Evolutionary conservation across 2,888 invertebrate species (phyloP), one percentile per base, ranked within the genome.

Genomic region (Beris chalybata): DNA sequence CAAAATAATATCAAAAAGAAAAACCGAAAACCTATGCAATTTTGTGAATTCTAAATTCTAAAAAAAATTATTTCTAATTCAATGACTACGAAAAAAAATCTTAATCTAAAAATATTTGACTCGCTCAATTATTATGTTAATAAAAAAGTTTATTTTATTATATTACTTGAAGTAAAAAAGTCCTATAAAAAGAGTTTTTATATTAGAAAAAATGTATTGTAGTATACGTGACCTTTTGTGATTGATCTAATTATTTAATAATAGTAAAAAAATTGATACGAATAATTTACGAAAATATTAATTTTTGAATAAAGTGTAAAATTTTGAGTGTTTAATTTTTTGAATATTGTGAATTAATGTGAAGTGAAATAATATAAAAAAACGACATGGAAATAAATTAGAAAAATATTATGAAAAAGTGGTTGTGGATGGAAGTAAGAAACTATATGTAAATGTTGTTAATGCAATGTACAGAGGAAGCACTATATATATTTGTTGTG

Each of bases 1-100:
- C 38, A 38, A 38, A 38, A 54, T 61, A 57, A 47, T 57, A 67
- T 63, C 50, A 50, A 43, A 63, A 31, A 63, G 54, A 53, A 54
- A 31, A 64, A 30, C 53, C 22, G 15, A 55, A 45, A 45, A 30
- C 32, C n/a, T 32, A 43, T 13, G 29, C 15, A 38, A 22, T 13
- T 32, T 64, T 44, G 12, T 52, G 50, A 38, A 38, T 64, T 38
- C 6, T 32, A 54, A 38, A 38, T 38, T 38, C 15, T 47, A 22
- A 38, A 9, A 38, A 38, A 38, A 38, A 38, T 3, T 9, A 5
- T 38, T 9, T 7, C 38, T 38, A 38, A 38, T 38, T 38, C 1
- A 3, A 38, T 38, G 1, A 9, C 38, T 38, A 38, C 7, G 3
- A 38, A 38, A 38, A 38, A 38, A 38, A 38, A n/a, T n/a, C 38